Conservation (phyloP, 53 echinoderm and acorn worm species). For the Echinometra lucunter region DNA sequence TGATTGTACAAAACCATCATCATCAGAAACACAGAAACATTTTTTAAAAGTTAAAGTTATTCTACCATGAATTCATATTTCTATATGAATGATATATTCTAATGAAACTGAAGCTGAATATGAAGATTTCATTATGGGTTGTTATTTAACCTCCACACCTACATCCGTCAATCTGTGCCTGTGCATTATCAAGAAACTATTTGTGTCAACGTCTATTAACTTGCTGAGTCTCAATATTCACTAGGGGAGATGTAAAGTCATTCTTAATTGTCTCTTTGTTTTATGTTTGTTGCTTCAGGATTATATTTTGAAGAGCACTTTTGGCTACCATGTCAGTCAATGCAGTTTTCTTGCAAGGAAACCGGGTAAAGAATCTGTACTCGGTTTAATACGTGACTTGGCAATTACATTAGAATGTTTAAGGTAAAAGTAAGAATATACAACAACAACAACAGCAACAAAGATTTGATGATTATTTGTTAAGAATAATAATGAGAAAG, state of each 20-base stretch:
- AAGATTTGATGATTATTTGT: neutral
- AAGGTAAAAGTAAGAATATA: no score
- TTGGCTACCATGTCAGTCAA: neutral
- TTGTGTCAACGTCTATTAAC: neutral
- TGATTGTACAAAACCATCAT: neutral
- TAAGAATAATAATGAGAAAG: neutral
- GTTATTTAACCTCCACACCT: neutral
- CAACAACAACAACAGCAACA: no score
- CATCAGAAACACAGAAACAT: no score
- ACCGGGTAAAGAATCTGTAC: neutral
- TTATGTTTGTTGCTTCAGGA: neutral
- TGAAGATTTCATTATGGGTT: neutral
- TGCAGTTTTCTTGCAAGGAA: neutral
- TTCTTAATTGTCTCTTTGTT: neutral
- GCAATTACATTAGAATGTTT: no score
- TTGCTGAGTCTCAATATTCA: neutral
- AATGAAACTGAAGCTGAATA: neutral
- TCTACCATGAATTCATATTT: neutral
- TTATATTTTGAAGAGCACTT: neutral
- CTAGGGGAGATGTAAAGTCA: neutral
- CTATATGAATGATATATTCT: neutral
- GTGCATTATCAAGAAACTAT: neutral
- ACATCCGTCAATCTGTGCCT: neutral
- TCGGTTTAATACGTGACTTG: no score
- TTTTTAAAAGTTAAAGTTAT: neutral